A percentile compares a stretch with the other conserved stretches of the same genome.
These are phyloP conservation scores for Acanthopleura granulata DNA, from an alignment of 2,888 invertebrate genomes.

Conservation along the genomic window DNA sequence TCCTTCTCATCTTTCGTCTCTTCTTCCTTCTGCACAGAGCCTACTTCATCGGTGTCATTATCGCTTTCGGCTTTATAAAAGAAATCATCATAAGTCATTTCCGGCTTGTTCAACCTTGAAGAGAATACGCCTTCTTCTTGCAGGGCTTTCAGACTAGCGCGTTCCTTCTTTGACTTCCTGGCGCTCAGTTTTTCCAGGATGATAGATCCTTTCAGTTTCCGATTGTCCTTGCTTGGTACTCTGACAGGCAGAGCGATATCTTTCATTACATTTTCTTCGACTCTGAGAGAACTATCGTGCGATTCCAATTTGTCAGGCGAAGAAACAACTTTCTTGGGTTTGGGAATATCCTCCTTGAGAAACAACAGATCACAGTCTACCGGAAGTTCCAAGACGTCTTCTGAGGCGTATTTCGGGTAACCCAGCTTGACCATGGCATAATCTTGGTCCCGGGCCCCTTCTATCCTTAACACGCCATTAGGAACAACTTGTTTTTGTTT, in stretches of 20 bases:
- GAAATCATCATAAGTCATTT: not conserved
- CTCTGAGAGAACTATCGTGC: constrained; percentile 37
- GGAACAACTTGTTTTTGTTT: constrained; percentile 34
- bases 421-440: constrained; percentile 38
- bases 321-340: constrained; percentile 19
- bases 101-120: constrained; percentile 45
- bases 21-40: not conserved
- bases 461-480: constrained; percentile 49
- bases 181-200: constrained; percentile 58
- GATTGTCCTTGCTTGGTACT: constrained; percentile 44
- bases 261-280: constrained; percentile 40
- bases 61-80: not conserved
- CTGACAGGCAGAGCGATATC: constrained; percentile 46
- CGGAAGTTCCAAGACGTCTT: constrained; percentile 28
- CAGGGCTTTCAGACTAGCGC: constrained; percentile 56
- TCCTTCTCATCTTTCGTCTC: not conserved
- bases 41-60: not conserved
- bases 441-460: constrained; percentile 50
- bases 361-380: constrained; percentile 30
- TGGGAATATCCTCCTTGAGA: constrained; percentile 21
- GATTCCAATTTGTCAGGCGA: constrained; percentile 28
- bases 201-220: constrained; percentile 48
- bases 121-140: constrained; percentile 59
- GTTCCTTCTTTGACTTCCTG: constrained; percentile 50
- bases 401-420: not conserved